Base-by-base conservation (phyloP, 2,888 invertebrate species). In the Harpalus rufipes region DNA sequence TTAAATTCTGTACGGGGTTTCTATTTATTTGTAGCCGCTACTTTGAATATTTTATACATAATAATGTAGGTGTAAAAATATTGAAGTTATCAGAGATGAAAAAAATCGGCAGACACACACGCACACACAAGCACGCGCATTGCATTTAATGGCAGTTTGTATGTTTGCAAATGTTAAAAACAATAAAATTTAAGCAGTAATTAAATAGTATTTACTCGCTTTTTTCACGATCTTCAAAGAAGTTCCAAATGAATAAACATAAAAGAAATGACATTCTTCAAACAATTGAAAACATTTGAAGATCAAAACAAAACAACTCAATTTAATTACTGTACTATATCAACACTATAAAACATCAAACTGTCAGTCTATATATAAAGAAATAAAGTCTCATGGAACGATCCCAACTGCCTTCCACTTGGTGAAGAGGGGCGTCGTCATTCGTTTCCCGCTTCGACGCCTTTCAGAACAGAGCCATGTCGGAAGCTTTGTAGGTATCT, bases 231-330 rank as follows among this genome's bases (percentile, higher is more conserved):
- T 63, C 7, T 8, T 25, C 25, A 63, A 63, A 63, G 21, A 63
- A 8, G 12, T 18, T 21, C n/a, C 10, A 56, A 56, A 56, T n/a
- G 10, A 12, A 56, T 5, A 32, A 32, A 51, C 44, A 10, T 51
- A 51, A 51, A 51, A 51, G 44, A 68, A 39, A 74, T 74, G 25
- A 44, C 44, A 74, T 74, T 16, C 72, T 74, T 16, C 41, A 74
- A 68, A 74, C 72, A 44, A 44, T 74, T 74, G 68, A 68, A 74
- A 74, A 74, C 72, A 74, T 74, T 25, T 74, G 72, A 74, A 74
- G 72, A 44, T 74, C 39, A 68, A 68, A 68, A 68, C 68, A 68
- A 68, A 68, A 68, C 68, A 68, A 41, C 72, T 74, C 72, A 41
- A 74, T 74, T 74, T 74, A 74, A 74, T 74, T 16, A 74, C 44